A percentile compares a stretch with the other conserved stretches of the same genome.
Evolutionary conservation across 2,888 invertebrate species (phyloP).

Genomic region (Girardia tigrina): DNA sequence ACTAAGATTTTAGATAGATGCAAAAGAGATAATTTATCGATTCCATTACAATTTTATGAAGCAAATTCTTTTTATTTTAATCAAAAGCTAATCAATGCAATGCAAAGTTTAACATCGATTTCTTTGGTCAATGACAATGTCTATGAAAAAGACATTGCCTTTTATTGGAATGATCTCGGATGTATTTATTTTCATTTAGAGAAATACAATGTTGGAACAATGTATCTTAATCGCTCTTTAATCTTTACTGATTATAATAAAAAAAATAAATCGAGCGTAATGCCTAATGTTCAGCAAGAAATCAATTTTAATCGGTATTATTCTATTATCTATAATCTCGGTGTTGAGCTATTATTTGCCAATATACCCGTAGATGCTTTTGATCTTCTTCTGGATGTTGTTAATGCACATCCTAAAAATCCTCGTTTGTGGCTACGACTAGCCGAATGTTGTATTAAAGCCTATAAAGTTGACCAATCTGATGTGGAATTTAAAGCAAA

Average conservation of each 20-base stretch:
- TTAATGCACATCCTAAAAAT: conserved; percentile 70
- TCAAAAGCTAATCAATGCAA: background rate
- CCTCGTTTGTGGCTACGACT: conserved; percentile 77
- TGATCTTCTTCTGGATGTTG: conserved; percentile 72
- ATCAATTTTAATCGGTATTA: conserved; percentile 54
- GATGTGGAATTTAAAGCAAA: conserved; percentile 13
- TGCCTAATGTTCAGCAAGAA: conserved; percentile 3
- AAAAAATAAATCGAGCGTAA: background rate
- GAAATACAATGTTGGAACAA: conserved; percentile 65
- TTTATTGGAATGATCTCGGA: conserved; percentile 69
- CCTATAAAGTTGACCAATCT: conserved; percentile 39
- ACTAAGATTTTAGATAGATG: background rate
- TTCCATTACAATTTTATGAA: background rate
- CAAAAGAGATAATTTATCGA: background rate
- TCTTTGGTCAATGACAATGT: background rate
- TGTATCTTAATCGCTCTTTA: conserved; percentile 60
- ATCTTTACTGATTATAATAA: background rate
- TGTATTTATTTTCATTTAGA: conserved; percentile 66
- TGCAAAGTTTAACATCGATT: background rate
- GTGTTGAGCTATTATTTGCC: conserved; percentile 62
- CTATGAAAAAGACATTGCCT: conserved; percentile 46
- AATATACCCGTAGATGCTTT: conserved; percentile 71
- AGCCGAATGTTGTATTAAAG: conserved; percentile 63
- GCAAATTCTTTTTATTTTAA: background rate
- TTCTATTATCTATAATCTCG: conserved; percentile 66